Evolutionary conservation across 2,797 vertebrate genomes (phyloP), one percentile per base, ranked within the genome.

Genomic region (Myotis myotis): DNA sequence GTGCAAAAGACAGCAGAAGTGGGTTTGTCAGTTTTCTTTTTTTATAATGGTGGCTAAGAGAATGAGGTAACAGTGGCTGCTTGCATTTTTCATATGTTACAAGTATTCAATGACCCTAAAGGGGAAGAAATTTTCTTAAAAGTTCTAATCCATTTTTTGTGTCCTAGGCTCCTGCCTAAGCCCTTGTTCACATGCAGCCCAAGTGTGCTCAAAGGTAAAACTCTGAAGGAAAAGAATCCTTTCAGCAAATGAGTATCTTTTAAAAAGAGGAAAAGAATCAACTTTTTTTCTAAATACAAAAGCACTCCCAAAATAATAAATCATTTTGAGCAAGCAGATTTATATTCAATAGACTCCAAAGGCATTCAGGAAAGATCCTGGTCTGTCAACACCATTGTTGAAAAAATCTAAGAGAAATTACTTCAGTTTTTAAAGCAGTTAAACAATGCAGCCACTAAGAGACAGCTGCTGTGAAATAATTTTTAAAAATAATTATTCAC

Each of bases 1-100:
- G 97, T 96, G 97, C 81, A 97, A 98, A 97, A 97, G 92, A 94
- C 57, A 97, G 94, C 68, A 96, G 92, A 95, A 87, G 89, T 89
- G 38, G 72, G 70, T 95, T 95, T 94, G 92, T 93, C 95, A 95
- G 79, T 91, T 96, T 94, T 94, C 92, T 86, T 80, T 13, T 95
- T 36, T 47, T 89, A n/a, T 88, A 78, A 64, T 83, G 92, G 53
- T 94, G 90, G 66, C 87, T 94, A 95, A 74, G 47, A 96, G 71
- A 95, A 97, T 89, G 19, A 88, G 57, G 47, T 64, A 94, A 68
- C 53, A 97, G 47, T 44, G 96, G 76, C 38, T 96, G 64, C 82
- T 96, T 90, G 9, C 93, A 85, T 83, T 96, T 90, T 94, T 93
- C 28, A 91, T 33, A 91, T n/a, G 68, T 91, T 87, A 91, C 57